These are phyloP conservation scores for Toxotes chatareus DNA, from an alignment of 2,113 vertebrate genomes.

Conservation along the genomic window DNA sequence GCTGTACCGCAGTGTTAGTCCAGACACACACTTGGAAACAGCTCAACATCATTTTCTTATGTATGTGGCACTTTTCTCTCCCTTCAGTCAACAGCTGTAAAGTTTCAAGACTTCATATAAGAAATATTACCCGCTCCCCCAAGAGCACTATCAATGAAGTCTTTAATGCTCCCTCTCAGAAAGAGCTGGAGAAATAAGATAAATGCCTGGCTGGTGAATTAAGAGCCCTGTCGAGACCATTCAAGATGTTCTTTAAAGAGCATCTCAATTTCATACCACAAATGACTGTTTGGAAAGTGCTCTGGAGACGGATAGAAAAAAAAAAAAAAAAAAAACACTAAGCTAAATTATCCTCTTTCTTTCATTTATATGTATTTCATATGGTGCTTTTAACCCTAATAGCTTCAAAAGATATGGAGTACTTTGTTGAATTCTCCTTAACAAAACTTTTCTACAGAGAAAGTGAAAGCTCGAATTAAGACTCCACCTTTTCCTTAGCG, in stretches of 20 bases:
- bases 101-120: constrained; percentile 74
- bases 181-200: constrained; percentile 79
- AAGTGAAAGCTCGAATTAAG: constrained; percentile 60
- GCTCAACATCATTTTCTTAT: constrained; percentile 54
- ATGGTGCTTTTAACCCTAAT: constrained; percentile 42
- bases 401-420: constrained; percentile 39
- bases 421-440: constrained; percentile 45
- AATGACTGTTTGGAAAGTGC: constrained; percentile 57
- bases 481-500: constrained; percentile 73
- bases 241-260: constrained; percentile 72
- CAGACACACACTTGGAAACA: constrained; percentile 39
- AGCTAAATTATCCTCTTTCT: constrained; percentile 49
- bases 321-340: constrained; percentile 20
- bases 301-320: constrained; percentile 59
- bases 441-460: constrained; percentile 75
- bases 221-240: constrained; percentile 68
- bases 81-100: constrained; percentile 65
- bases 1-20: constrained; percentile 44
- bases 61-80: constrained; percentile 48
- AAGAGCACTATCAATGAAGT: constrained; percentile 73
- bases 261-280: constrained; percentile 71
- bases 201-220: constrained; percentile 75
- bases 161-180: constrained; percentile 74
- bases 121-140: constrained; percentile 68
- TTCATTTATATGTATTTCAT: constrained; percentile 33